A percentile compares a stretch with the other conserved stretches of the same genome.
Conservation (phyloP, 2,888 invertebrate species). For the Lapara coniferarum region DNA sequence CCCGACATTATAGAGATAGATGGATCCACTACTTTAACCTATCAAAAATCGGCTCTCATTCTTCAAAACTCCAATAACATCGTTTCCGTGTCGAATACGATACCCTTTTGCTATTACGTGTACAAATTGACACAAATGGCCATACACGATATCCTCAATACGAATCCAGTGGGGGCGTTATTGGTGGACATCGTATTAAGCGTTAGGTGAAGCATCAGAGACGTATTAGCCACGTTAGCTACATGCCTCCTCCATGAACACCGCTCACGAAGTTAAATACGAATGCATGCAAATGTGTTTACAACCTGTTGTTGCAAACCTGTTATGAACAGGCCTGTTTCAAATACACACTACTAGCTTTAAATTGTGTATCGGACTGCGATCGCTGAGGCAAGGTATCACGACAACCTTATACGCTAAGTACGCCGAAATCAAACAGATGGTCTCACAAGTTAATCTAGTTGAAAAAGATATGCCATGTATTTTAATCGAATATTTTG, state of each 20-base stretch:
- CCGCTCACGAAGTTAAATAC: constrained; percentile 37
- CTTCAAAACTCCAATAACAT: constrained; percentile 9
- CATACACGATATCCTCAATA: neutral
- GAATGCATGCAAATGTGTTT: constrained; percentile 44
- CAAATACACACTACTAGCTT: constrained; percentile 53
- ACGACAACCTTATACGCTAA: neutral
- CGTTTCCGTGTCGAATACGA: constrained; percentile 1
- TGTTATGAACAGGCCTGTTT: constrained; percentile 54
- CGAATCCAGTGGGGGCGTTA: constrained; percentile 20
- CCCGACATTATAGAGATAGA: neutral
- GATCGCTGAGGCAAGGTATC: constrained; percentile 27
- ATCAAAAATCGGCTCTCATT: neutral
- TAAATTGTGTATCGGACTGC: constrained; percentile 55
- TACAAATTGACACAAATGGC: neutral
- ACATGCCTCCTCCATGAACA: constrained; percentile 39
- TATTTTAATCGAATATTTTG: neutral
- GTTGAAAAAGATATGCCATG: neutral
- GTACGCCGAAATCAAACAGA: neutral
- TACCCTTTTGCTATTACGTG: neutral
- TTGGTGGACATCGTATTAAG: constrained; percentile 29
- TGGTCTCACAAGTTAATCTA: neutral
- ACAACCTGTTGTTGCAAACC: constrained; percentile 48
- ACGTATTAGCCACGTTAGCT: constrained; percentile 37
- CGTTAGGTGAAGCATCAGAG: constrained; percentile 28
- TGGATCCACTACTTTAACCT: neutral